Evolutionary conservation across 2,797 vertebrate species (phyloP).

Genomic region (Potorous gilbertii): DNA sequence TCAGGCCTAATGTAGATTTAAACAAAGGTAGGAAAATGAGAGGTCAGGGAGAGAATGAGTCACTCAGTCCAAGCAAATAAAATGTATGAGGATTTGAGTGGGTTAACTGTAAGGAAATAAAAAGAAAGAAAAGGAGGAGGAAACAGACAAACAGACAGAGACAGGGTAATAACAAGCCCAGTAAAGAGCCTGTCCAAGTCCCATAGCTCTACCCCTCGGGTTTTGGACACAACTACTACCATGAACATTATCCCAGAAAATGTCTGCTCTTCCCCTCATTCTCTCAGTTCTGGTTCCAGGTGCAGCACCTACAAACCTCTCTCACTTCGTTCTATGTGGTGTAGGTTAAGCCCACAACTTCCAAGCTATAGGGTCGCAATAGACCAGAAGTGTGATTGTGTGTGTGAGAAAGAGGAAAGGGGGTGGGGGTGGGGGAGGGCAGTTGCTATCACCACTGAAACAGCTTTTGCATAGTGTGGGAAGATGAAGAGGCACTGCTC

Average conservation of each 20-base stretch:
- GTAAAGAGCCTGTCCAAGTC: not conserved
- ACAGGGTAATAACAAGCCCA: not conserved
- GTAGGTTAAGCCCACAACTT: not conserved
- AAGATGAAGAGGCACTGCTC: conserved; percentile 2
- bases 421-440: not conserved
- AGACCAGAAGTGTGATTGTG: too few relatives aligned
- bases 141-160: not conserved
- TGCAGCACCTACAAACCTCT: not conserved
- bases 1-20: not conserved
- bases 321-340: not conserved
- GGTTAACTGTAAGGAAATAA: not conserved
- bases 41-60: not conserved
- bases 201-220: not conserved
- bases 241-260: not conserved
- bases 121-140: not conserved
- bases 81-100: not conserved
- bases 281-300: not conserved
- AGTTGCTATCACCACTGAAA: not conserved
- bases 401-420: not conserved
- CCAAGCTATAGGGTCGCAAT: not conserved
- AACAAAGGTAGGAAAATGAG: not conserved
- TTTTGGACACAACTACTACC: not conserved
- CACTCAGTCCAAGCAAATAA: not conserved
- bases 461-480: conserved; percentile 6
- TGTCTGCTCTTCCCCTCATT: not conserved